Percentiles rank a stretch among this genome's conserved stretches.
Conservation (phyloP, 2,888 invertebrate genomes). For the Hyalella azteca region DNA sequence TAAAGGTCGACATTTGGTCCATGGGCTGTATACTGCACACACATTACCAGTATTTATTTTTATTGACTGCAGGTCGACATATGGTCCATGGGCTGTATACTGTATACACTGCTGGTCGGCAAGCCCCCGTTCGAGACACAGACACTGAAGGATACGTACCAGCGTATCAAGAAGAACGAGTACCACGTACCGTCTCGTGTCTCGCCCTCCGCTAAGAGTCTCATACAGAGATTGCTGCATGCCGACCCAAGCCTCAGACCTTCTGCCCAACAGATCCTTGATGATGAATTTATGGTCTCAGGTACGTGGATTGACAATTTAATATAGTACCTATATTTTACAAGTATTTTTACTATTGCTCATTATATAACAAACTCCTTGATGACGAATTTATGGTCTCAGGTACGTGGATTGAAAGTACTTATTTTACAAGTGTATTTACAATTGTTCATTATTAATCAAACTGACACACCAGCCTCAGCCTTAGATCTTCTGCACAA, state of each 20-base stretch:
- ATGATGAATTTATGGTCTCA: constrained; percentile 62
- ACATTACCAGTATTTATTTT: no score
- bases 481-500: constrained; percentile 76
- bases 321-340: not conserved
- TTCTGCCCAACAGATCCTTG: constrained; percentile 74
- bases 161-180: constrained; percentile 91
- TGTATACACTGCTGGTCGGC: constrained; percentile 96
- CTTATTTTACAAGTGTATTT: no score
- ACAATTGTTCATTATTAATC: no score
- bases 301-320: no score
- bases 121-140: constrained; percentile 98
- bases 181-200: constrained; percentile 72
- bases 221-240: constrained; percentile 58
- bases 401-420: no score
- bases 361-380: no score
- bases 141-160: constrained; percentile 93
- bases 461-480: no score
- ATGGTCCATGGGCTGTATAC: constrained; percentile 99
- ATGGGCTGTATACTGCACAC: constrained; percentile 99
- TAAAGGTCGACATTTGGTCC: constrained; percentile 97
- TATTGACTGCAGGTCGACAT: constrained; percentile 86
- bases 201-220: constrained; percentile 58
- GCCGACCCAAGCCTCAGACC: constrained; percentile 69
- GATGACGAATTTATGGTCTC: constrained; percentile 62
- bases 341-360: constrained; percentile 68